These are phyloP conservation scores for Ctenochaetus hawaiiensis DNA, from an alignment of 2,797 vertebrate species.

Conservation along the genomic window DNA sequence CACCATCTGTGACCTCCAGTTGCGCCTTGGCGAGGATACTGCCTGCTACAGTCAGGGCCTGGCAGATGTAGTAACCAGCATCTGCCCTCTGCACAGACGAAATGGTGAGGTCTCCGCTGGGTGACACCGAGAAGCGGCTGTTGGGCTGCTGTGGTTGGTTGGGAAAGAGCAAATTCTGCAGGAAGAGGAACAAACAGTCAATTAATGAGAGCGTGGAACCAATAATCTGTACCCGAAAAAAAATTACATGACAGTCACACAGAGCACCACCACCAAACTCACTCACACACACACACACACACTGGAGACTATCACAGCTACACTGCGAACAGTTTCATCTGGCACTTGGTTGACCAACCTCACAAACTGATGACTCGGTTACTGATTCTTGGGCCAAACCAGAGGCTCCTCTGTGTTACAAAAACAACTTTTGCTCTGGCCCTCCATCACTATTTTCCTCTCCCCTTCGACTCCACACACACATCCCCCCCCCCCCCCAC, in stretches of 20 bases:
- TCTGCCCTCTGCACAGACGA: constrained; percentile 94
- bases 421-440: constrained; percentile 42
- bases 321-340: constrained; percentile 44
- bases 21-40: constrained; percentile 99
- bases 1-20: constrained; percentile 99
- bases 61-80: constrained; percentile 98
- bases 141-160: constrained; percentile 97
- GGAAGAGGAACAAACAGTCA: constrained; percentile 64
- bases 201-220: constrained; percentile 66
- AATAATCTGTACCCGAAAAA: constrained; percentile 49
- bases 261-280: constrained; percentile 2
- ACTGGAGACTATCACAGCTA: constrained; percentile 23
- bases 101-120: constrained; percentile 95
- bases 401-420: constrained; percentile 58
- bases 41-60: constrained; percentile 97
- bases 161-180: constrained; percentile 97
- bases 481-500: too few species aligned
- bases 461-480: constrained; percentile 42
- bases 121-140: constrained; percentile 95
- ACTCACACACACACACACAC: constrained; percentile 13
- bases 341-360: constrained; percentile 53
- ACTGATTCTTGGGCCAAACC: constrained; percentile 63
- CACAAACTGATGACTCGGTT: constrained; percentile 44
- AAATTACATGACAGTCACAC: constrained; percentile 49
- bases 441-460: constrained; percentile 39